Percentiles rank a stretch among this genome's conserved stretches.
Conservation (phyloP, 2,797 vertebrate species). For the Characodon lateralis region DNA sequence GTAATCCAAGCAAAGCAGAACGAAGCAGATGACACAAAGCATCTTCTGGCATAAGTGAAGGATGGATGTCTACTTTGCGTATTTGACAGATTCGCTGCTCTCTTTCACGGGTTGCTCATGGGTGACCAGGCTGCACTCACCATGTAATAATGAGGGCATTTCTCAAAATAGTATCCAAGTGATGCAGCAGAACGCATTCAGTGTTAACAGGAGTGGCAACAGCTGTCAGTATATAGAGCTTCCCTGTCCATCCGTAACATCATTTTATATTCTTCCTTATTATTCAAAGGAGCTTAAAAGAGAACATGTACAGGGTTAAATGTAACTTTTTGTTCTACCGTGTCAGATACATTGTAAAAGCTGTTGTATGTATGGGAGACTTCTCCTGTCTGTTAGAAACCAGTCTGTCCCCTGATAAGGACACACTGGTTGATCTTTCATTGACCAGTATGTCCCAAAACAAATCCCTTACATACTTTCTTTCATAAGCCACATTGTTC, state of each 20-base stretch:
- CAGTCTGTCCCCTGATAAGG: not conserved
- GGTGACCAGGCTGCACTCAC: constrained; percentile 31
- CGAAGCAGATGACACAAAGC: constrained; percentile 31
- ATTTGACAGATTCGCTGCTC: not conserved
- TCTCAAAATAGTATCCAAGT: constrained; percentile 19
- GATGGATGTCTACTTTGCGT: not conserved
- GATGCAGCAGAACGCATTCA: constrained; percentile 25
- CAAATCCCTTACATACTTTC: not conserved
- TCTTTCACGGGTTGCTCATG: constrained; percentile 21
- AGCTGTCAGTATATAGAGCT: constrained; percentile 11
- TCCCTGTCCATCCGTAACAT: constrained; percentile 4
- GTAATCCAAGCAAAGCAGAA: constrained; percentile 14
- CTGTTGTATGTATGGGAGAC: not conserved
- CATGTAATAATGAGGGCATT: constrained; percentile 21
- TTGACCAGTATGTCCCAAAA: not conserved
- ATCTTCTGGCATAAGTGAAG: constrained; percentile 15
- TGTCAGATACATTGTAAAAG: not conserved
- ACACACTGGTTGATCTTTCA: not conserved
- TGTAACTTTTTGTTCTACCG: not conserved
- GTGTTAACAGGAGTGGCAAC: constrained; percentile 22
- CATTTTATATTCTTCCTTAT: not conserved
- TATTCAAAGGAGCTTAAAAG: constrained; percentile 13
- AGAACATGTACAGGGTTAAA: not conserved
- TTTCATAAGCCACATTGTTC: not conserved
- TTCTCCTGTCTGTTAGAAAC: not conserved